These are phyloP conservation scores for Sinodicranocentrus sp. DNA, from an alignment of 2,888 invertebrate genomes.

Conservation along the genomic window DNA sequence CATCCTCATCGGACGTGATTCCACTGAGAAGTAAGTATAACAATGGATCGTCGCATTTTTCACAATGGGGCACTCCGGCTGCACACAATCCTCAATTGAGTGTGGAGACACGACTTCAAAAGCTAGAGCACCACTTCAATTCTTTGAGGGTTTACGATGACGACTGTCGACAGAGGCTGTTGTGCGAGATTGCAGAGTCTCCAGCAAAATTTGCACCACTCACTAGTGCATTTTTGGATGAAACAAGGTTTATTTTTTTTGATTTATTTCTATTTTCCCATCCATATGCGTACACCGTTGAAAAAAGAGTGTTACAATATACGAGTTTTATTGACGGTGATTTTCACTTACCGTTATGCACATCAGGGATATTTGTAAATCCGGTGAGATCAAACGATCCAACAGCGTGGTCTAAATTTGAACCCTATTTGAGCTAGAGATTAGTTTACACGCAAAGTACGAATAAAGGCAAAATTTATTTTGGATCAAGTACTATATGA, in stretches of 20 bases:
- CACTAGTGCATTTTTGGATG: conserved; percentile 77
- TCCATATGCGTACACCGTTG: too few relatives aligned
- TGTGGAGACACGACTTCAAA: conserved; percentile 73
- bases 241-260: conserved; percentile 76
- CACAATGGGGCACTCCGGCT: conserved; percentile 33
- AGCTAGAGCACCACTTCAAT: conserved; percentile 77
- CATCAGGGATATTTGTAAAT: too few relatives aligned
- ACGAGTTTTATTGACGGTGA: too few relatives aligned
- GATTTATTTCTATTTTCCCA: conserved; percentile 31
- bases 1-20: conserved; percentile 73
- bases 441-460: too few relatives aligned
- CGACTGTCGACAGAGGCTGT: conserved; percentile 77
- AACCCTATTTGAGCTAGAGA: too few relatives aligned
- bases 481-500: too few relatives aligned
- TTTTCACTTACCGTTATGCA: too few relatives aligned
- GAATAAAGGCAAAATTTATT: too few relatives aligned
- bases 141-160: conserved; percentile 77
- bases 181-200: conserved; percentile 77
- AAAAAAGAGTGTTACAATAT: too few relatives aligned
- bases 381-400: too few relatives aligned
- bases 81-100: conserved; percentile 63
- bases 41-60: conserved; percentile 49
- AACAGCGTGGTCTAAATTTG: too few relatives aligned
- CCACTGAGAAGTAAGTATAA: conserved; percentile 65
- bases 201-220: conserved; percentile 77